Percentiles rank a stretch among this genome's conserved stretches.
Conservation (phyloP, 2,113 vertebrate species). For the Syngnathus floridae region DNA sequence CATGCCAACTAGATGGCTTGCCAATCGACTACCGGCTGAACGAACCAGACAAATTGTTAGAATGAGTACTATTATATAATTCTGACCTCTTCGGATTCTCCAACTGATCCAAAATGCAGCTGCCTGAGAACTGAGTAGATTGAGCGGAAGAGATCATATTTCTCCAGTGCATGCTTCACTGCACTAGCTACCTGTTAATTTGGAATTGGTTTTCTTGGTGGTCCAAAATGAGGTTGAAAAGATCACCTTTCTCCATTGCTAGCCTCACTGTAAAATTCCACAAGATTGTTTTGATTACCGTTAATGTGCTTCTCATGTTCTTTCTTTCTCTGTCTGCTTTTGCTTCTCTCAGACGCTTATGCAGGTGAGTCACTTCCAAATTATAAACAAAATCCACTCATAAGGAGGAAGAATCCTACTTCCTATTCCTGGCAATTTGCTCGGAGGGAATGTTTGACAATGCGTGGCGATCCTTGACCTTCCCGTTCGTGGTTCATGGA, state of each 20-base stretch:
- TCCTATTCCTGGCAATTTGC: not conserved
- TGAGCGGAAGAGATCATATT: not conserved
- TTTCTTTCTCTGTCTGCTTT: conserved; percentile 18
- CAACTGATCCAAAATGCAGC: too few relatives aligned
- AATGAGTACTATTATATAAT: too few relatives aligned
- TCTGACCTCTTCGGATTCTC: too few relatives aligned
- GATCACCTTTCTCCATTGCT: not conserved
- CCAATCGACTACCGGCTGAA: too few relatives aligned
- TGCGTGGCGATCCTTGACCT: too few relatives aligned
- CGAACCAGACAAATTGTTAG: too few relatives aligned
- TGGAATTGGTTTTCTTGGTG: not conserved
- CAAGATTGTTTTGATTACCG: conserved; percentile 4
- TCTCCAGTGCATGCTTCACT: not conserved
- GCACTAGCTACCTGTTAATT: not conserved
- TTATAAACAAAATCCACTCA: not conserved
- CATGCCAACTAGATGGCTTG: not conserved
- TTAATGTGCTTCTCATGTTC: not conserved
- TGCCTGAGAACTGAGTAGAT: too few relatives aligned
- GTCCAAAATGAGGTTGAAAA: not conserved
- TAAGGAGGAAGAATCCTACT: not conserved
- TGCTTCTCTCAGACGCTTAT: conserved; percentile 73
- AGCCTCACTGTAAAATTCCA: not conserved
- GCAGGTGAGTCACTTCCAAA: conserved; percentile 72
- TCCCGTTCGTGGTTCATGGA: not conserved
- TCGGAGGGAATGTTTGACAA: not conserved